Conservation (phyloP, 2,797 vertebrate genomes). For the Acropternis orthonyx region DNA sequence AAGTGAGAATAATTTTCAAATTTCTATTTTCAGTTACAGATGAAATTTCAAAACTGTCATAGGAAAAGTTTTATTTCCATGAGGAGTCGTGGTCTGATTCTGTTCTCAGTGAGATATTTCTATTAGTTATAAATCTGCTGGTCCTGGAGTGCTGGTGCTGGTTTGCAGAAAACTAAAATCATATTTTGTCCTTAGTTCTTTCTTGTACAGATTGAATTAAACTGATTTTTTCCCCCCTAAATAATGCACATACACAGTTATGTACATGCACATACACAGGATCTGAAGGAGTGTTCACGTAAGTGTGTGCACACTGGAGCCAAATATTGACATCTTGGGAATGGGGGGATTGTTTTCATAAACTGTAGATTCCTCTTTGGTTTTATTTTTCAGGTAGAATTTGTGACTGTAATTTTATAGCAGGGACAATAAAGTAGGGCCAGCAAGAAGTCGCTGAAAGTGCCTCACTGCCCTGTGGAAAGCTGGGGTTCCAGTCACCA, state of each 20-base stretch:
- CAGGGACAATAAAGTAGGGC: not conserved
- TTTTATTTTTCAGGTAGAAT: not conserved
- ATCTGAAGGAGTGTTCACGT: not conserved
- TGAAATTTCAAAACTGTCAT: constrained; percentile 22
- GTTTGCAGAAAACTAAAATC: not conserved
- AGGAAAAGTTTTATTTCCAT: not conserved
- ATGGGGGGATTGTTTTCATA: not conserved
- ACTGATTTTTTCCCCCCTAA: not conserved
- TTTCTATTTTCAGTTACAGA: not conserved
- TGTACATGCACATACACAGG: rapidly evolving
- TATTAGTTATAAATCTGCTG: not conserved
- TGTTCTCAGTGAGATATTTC: not conserved
- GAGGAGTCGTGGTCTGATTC: not conserved
- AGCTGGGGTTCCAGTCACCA: not conserved
- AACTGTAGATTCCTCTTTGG: not conserved
- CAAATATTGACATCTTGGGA: not conserved
- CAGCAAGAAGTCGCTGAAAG: not conserved
- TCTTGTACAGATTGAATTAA: not conserved
- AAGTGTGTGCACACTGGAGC: not conserved
- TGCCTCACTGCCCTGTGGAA: not conserved
- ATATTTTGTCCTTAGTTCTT: not conserved
- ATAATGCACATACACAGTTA: not conserved
- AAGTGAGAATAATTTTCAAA: not conserved
- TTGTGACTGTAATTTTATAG: not conserved
- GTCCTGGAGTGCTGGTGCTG: not conserved